Conservation (phyloP, 2,888 invertebrate genomes). For the Orgyia antiqua region DNA sequence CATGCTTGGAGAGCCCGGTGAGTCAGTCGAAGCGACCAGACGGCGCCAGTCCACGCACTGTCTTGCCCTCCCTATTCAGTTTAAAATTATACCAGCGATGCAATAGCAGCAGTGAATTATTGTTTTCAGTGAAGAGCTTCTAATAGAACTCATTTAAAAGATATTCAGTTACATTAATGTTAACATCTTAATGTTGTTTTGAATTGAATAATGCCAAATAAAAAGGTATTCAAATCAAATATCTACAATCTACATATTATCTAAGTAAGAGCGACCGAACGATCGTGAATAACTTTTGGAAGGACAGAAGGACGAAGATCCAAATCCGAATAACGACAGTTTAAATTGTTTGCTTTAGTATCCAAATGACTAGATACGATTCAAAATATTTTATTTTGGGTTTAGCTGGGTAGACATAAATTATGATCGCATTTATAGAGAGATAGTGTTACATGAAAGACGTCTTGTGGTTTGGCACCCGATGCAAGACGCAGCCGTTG, state of each 20-base stretch:
- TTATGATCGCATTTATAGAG: slow-evolving; percentile 39
- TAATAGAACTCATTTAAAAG: too few species aligned
- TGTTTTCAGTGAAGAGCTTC: slow-evolving; percentile 38
- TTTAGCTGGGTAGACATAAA: slow-evolving; percentile 21
- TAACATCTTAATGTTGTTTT: too few species aligned
- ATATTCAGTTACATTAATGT: too few species aligned
- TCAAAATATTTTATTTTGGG: slow-evolving; percentile 21
- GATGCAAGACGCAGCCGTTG: slow-evolving; percentile 23
- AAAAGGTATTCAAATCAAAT: slow-evolving; percentile 14
- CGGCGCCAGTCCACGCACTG: slow-evolving; percentile 62
- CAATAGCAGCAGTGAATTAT: slow-evolving; percentile 33
- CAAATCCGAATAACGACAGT: slow-evolving; percentile 24
- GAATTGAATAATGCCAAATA: too few species aligned
- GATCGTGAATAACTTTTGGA: slow-evolving; percentile 8
- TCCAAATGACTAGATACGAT: slow-evolving; percentile 18
- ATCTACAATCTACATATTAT: too few species aligned
- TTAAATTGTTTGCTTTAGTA: slow-evolving; percentile 20
- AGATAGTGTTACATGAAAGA: slow-evolving; percentile 41
- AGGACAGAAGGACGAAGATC: slow-evolving; percentile 9
- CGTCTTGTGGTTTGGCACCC: slow-evolving; percentile 42
- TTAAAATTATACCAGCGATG: slow-evolving; percentile 33
- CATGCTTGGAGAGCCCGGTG: slow-evolving; percentile 57
- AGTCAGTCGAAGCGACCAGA: slow-evolving; percentile 63
- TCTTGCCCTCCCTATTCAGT: slow-evolving; percentile 45
- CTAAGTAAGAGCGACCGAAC: too few species aligned